Evolutionary conservation across 2,113 vertebrate genomes (phyloP), one percentile per base, ranked within the genome.

Genomic region (Podilymbus podiceps): DNA sequence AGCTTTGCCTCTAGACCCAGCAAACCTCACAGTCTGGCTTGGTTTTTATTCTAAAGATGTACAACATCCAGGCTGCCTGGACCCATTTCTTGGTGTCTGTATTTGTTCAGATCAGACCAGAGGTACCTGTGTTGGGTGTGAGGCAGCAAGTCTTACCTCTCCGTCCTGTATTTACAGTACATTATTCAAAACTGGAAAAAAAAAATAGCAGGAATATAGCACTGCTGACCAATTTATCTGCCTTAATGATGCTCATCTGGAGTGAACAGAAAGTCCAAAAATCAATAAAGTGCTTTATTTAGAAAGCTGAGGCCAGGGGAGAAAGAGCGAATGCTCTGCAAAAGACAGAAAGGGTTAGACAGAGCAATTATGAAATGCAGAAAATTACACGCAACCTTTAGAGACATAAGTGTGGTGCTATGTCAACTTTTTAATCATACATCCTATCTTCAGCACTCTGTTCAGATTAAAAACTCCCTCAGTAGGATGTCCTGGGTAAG

Each of bases 201-300:
- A 47, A 38, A 28, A 9, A 47, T 4, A 49, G 4, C 15, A 77
- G 64, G 35, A 16, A 59, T 47, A 55, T 85, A 85, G 8, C 15
- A 46, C 17, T 52, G 44, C 52, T 88, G 64, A 75, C 56, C 28
- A 35, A 40, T 91, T 85, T 93, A 22, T 88, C 40, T 79, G 44
- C 66, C 62, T 93, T 63, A 59, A 69, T 27, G 47, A 72, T 72
- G 60, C 28, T 87, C 56, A 53, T 63, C 47, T 72, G 69, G 19
- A 85, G 47, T 30, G 56, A 88, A 49, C 15, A 75, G 52, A 47
- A 85, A 89, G 74, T 69, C 53, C 46, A 35, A 17, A 17, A 76
- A 95, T 91, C 89, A 85, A 94, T 96, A 88, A 66, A 85, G 85
- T 68, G 30, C 78, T 86, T 93, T 69, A 72, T 90, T 94, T 94